A percentile compares a stretch with the other conserved stretches of the same genome.
Evolutionary conservation across 2,113 vertebrate genomes (phyloP).

Genomic region (Opisthocomus hoazin): DNA sequence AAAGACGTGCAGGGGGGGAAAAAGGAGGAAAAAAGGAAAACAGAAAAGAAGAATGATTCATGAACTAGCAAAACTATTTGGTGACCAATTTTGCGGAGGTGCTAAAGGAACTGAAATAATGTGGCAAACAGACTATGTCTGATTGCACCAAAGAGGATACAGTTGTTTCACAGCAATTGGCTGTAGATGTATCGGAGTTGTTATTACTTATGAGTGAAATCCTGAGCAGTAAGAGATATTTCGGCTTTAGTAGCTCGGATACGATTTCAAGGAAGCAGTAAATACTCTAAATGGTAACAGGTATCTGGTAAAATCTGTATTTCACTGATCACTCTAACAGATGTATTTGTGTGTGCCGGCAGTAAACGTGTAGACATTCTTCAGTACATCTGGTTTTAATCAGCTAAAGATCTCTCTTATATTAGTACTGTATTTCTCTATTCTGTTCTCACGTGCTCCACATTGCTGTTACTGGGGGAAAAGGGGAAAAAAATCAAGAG

Average conservation of each 20-base stretch:
- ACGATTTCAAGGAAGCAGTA: neutral
- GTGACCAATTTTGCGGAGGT: neutral
- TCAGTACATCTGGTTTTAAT: neutral
- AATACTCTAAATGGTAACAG: neutral
- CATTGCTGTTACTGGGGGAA: neutral
- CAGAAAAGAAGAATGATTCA: neutral
- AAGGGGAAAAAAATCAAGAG: neutral
- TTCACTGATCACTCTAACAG: neutral
- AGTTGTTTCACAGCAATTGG: neutral
- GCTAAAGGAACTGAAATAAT: neutral
- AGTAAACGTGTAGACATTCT: neutral
- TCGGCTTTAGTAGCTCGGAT: neutral
- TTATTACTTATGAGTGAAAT: neutral
- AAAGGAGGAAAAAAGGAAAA: neutral
- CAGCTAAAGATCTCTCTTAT: neutral
- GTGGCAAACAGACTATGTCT: neutral
- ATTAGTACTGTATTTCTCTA: neutral
- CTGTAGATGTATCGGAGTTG: neutral
- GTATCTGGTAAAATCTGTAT: neutral
- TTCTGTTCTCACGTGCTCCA: neutral
- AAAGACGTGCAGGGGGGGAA: neutral
- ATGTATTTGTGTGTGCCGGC: neutral
- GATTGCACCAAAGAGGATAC: neutral
- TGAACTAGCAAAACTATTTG: neutral
- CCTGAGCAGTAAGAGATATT: neutral